Percentiles rank a stretch among this genome's conserved stretches.
These are phyloP conservation scores for Lagopus muta DNA, from an alignment of 2,113 vertebrate genomes.

Conservation along the genomic window DNA sequence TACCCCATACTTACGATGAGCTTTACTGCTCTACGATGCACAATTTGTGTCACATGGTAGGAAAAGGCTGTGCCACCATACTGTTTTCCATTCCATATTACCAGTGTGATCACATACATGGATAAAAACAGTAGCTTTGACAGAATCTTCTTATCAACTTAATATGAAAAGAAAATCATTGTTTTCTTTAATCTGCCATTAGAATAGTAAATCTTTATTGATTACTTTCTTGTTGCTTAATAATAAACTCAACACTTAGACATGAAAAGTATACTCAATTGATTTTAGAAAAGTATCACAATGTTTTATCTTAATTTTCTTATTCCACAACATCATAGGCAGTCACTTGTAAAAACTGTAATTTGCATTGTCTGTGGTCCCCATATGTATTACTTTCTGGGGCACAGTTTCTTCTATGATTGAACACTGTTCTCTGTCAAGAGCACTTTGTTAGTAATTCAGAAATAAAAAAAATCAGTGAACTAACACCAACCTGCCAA, in stretches of 20 bases:
- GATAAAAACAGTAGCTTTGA: background rate
- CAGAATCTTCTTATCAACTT: background rate
- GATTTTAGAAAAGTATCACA: background rate
- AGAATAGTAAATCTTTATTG: background rate
- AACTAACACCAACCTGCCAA: background rate
- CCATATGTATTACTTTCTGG: background rate
- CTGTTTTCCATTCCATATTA: background rate
- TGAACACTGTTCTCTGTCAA: background rate
- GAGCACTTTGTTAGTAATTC: background rate
- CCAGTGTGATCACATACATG: rapidly evolving
- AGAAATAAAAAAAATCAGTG: background rate
- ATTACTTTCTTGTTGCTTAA: background rate
- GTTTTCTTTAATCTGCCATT: background rate
- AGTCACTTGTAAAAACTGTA: background rate
- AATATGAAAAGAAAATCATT: background rate
- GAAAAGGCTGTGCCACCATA: rapidly evolving
- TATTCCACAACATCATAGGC: background rate
- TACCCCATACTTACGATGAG: background rate
- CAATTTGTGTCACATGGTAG: background rate
- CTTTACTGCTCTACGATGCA: background rate
- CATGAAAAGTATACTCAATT: background rate
- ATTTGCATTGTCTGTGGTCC: background rate
- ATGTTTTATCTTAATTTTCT: background rate
- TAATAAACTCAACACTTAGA: background rate
- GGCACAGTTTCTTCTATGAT: background rate